phyloP scores from a whole-genome alignment of 2,113 vertebrate species.

The Ptilonorhynchus violaceus region DNA sequence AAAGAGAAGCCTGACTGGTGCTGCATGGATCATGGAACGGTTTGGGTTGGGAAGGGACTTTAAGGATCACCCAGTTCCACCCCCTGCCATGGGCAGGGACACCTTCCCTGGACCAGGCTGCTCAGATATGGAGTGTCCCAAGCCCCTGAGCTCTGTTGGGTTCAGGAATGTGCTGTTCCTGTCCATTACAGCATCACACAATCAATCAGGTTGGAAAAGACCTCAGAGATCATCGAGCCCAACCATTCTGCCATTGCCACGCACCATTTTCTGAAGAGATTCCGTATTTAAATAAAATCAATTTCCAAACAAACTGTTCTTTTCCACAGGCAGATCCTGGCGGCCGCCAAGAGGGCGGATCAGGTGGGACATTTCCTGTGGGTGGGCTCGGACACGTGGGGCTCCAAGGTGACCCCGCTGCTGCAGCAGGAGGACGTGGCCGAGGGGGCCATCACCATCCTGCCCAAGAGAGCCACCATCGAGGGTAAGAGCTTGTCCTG shows the following conservation, averaged over 20 bases:
- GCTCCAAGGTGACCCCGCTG: slow-evolving; percentile 88
- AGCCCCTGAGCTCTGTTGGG: neutral
- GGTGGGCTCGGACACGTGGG: slow-evolving; percentile 97
- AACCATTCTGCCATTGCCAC: neutral
- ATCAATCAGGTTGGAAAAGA: rapidly evolving
- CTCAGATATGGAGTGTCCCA: neutral
- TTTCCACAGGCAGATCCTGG: slow-evolving; percentile 85
- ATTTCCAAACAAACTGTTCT: neutral
- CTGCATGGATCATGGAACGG: neutral
- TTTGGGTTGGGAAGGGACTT: neutral
- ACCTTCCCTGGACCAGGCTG: neutral
- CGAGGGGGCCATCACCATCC: slow-evolving; percentile 90
- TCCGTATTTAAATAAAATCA: neutral
- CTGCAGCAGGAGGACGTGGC: slow-evolving; percentile 89
- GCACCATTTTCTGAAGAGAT: neutral
- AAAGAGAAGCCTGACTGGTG: neutral
- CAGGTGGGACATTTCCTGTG: slow-evolving; percentile 92
- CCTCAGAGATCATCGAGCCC: neutral
- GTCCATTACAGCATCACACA: neutral
- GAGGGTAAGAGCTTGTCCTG: slow-evolving; percentile 72
- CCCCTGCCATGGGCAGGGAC: neutral
- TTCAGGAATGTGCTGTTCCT: neutral
- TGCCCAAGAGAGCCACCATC: slow-evolving; percentile 90
- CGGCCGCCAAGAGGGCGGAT: slow-evolving; percentile 88
- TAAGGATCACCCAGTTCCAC: neutral